A percentile compares a stretch with the other conserved stretches of the same genome.
phyloP scores from a whole-genome alignment of 2,888 invertebrate species.

The Andrena marginata region DNA sequence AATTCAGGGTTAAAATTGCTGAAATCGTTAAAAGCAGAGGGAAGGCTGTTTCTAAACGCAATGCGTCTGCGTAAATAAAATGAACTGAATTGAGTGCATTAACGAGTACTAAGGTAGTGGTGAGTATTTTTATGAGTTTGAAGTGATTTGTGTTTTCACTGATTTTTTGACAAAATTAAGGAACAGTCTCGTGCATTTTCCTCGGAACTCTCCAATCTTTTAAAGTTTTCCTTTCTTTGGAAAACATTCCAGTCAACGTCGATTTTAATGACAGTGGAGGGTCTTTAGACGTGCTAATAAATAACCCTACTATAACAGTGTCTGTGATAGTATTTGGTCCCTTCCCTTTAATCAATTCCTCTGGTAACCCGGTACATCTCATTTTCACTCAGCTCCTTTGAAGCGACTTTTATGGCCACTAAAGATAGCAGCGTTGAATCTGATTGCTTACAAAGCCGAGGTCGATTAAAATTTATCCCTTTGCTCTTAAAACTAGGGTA shows the following conservation, averaged over 20 bases:
- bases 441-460: constrained; percentile 1
- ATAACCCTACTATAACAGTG: neutral
- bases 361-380: neutral
- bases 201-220: no score
- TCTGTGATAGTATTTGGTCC: neutral
- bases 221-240: no score
- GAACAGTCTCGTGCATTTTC: no score
- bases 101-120: no score
- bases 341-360: neutral
- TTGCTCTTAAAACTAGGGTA: neutral
- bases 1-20: neutral
- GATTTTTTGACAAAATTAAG: no score
- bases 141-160: no score
- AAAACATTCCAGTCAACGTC: neutral
- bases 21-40: neutral
- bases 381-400: neutral
- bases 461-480: constrained; percentile 1
- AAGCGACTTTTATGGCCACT: constrained; percentile 1
- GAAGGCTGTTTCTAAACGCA: no score
- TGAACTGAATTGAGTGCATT: no score
- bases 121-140: no score
- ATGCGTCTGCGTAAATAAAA: no score
- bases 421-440: neutral
- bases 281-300: neutral
- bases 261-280: neutral